A percentile compares a stretch with the other conserved stretches of the same genome.
phyloP scores from a whole-genome alignment of 2,113 vertebrate species.

The Campylomormyrus numenius region DNA sequence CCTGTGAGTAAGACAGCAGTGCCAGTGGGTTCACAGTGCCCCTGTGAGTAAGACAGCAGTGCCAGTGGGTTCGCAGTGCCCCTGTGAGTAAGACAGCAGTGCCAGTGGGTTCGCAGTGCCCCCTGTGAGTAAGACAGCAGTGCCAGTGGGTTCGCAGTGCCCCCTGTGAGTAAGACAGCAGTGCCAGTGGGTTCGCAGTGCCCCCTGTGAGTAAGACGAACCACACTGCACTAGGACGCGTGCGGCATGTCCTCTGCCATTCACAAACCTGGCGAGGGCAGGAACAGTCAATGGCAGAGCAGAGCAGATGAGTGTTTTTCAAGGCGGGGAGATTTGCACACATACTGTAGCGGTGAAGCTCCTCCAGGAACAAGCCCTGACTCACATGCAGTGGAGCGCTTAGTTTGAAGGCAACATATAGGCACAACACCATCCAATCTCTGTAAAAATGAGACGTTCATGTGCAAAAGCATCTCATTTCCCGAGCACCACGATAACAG shows the following conservation, averaged over 20 bases:
- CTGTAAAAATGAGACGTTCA: neutral
- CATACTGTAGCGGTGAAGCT: neutral
- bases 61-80: neutral
- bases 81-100: neutral
- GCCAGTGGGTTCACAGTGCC: neutral
- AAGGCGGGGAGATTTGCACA: neutral
- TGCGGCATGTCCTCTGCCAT: neutral
- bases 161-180: neutral
- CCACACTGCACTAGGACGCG: neutral
- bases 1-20: neutral
- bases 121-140: neutral
- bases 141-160: neutral
- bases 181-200: neutral
- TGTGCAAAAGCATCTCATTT: neutral
- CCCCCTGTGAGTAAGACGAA: constrained; percentile 1
- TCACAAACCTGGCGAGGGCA: neutral
- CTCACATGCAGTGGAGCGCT: neutral
- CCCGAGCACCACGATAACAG: neutral
- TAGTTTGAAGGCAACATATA: neutral
- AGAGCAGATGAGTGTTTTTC: neutral
- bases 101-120: neutral
- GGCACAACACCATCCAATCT: neutral
- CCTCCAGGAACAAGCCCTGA: neutral
- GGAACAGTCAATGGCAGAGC: neutral
- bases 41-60: neutral